Evolutionary conservation across 2,888 invertebrate genomes (phyloP).

Genomic region (Magallana nippona): DNA sequence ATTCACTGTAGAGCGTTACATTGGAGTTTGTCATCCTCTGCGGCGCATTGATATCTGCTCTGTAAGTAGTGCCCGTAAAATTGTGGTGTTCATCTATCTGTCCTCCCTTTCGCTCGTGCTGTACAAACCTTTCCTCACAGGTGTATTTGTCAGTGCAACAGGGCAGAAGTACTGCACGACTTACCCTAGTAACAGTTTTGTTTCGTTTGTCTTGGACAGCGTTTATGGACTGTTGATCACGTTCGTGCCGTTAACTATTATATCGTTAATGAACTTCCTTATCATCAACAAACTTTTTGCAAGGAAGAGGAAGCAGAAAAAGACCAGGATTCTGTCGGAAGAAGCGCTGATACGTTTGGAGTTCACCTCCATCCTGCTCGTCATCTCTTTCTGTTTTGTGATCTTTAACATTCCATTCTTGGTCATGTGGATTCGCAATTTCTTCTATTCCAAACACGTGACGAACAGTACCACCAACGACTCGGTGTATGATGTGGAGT

Average conservation of each 20-base stretch:
- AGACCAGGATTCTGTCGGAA: constrained; percentile 58
- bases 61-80: constrained; percentile 59
- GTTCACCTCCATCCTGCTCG: constrained; percentile 74
- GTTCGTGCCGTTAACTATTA: constrained; percentile 69
- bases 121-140: constrained; percentile 74
- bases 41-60: constrained; percentile 69
- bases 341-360: constrained; percentile 72
- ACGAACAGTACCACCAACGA: neutral
- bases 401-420: constrained; percentile 76
- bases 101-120: constrained; percentile 62
- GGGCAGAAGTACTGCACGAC: constrained; percentile 60
- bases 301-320: constrained; percentile 56
- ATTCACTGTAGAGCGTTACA: constrained; percentile 76
- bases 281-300: constrained; percentile 65
- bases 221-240: constrained; percentile 68
- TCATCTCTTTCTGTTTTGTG: constrained; percentile 74
- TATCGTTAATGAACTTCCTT: constrained; percentile 68
- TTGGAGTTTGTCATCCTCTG: constrained; percentile 77
- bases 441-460: constrained; percentile 48
- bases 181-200: constrained; percentile 54
- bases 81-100: constrained; percentile 64
- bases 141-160: constrained; percentile 53
- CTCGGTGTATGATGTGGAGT: constrained; percentile 46
- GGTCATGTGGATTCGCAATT: constrained; percentile 68
- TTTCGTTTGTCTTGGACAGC: constrained; percentile 71